These are phyloP conservation scores for Cosmia trapezina DNA, from an alignment of 2,888 invertebrate genomes.

Conservation along the genomic window DNA sequence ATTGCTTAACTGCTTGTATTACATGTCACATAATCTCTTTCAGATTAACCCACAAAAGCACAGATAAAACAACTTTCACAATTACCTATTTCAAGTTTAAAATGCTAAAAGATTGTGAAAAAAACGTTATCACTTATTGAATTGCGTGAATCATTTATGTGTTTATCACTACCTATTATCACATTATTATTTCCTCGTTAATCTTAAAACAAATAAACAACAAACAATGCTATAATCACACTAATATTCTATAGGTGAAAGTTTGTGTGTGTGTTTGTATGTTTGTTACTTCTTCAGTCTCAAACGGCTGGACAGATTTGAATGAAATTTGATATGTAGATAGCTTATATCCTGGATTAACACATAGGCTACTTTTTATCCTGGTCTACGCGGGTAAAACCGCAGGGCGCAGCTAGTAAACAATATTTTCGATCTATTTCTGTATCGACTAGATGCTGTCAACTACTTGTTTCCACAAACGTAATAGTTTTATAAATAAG, in stretches of 20 bases:
- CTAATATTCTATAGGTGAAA: no score
- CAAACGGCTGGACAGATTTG: no score
- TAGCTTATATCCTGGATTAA: no score
- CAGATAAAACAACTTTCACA: background rate
- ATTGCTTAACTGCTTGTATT: background rate
- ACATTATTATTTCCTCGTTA: background rate
- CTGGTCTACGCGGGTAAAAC: no score
- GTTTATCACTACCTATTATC: background rate
- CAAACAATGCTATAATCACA: background rate
- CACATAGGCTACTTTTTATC: no score
- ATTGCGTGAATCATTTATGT: background rate
- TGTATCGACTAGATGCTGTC: background rate
- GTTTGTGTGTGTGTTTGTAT: no score
- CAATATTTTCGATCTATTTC: slow-evolving; percentile 16
- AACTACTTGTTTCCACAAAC: background rate
- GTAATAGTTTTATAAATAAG: background rate
- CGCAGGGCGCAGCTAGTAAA: no score
- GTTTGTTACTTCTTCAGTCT: no score
- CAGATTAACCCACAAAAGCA: background rate
- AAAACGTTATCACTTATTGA: background rate
- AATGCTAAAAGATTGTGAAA: background rate
- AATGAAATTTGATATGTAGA: no score
- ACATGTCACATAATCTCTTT: background rate
- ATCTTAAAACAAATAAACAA: slow-evolving; percentile 4
- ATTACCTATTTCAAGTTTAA: background rate